phyloP scores from a whole-genome alignment of 1,140 invertebrate genomes.

The Maconellicoccus hirsutus region DNA sequence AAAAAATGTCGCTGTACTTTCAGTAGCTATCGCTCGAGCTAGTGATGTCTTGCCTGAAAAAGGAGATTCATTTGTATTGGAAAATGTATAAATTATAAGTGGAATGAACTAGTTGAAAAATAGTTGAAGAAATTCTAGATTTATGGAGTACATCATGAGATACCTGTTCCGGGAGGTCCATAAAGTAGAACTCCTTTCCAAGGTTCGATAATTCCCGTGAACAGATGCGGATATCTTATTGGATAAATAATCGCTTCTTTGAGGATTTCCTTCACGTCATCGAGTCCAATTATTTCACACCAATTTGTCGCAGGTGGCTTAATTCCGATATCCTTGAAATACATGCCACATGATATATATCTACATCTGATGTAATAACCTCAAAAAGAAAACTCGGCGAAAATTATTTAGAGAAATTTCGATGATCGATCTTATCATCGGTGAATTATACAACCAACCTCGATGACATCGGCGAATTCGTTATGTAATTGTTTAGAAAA shows the following conservation, averaged over 20 bases:
- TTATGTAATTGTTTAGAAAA: too few relatives aligned
- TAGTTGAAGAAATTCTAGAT: neutral
- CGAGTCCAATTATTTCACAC: slow-evolving; percentile 60
- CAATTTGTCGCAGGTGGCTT: slow-evolving; percentile 52
- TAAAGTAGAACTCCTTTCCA: slow-evolving; percentile 68
- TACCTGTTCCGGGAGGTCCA: slow-evolving; percentile 64
- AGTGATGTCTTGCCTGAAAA: slow-evolving; percentile 85
- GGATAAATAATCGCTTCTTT: slow-evolving; percentile 83
- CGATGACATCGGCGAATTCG: slow-evolving; percentile 25
- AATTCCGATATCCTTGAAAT: slow-evolving; percentile 49
- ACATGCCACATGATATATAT: slow-evolving; percentile 31
- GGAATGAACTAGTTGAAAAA: neutral
- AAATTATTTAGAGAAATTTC: too few relatives aligned
- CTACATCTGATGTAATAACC: neutral
- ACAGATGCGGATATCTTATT: slow-evolving; percentile 70
- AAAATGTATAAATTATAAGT: neutral
- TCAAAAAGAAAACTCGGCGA: neutral
- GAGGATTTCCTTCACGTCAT: slow-evolving; percentile 64
- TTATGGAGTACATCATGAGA: neutral
- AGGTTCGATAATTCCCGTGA: slow-evolving; percentile 59
- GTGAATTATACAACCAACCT: neutral
- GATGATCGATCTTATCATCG: too few relatives aligned
- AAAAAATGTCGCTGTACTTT: slow-evolving; percentile 78
- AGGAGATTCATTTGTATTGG: slow-evolving; percentile 34
- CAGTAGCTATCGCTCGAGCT: slow-evolving; percentile 74